Percentiles rank a stretch among this genome's conserved stretches.
Conservation (phyloP, 2,888 invertebrate genomes). For the Agrenia bidenticulata region DNA sequence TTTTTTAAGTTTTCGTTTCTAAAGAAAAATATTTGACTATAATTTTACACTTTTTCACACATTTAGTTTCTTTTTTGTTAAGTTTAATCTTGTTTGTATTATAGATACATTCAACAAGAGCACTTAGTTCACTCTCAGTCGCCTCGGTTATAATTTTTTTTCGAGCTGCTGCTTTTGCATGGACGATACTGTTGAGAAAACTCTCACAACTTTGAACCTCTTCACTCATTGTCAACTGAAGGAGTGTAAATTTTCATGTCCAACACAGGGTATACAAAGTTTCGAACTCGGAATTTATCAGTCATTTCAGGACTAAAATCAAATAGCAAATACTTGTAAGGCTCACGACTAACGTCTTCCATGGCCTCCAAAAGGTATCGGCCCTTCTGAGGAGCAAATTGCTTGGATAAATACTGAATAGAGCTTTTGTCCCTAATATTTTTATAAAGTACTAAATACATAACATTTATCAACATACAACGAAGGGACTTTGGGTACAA, state of each 20-base stretch:
- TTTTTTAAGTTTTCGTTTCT: neutral
- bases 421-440: neutral
- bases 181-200: neutral
- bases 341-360: neutral
- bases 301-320: neutral
- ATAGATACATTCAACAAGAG: neutral
- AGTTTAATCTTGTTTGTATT: neutral
- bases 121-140: neutral
- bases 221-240: neutral
- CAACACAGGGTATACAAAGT: neutral
- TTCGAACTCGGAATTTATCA: neutral
- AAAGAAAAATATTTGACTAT: too few species aligned
- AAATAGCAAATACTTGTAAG: neutral
- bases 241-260: neutral
- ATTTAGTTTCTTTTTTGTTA: too few species aligned
- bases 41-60: too few species aligned
- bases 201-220: neutral
- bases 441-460: conserved; percentile 2
- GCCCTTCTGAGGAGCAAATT: neutral
- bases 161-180: neutral
- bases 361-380: neutral
- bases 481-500: neutral
- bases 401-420: neutral
- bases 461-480: neutral
- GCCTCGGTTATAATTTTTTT: neutral